phyloP scores from a whole-genome alignment of 35 echinoderm and acorn worm species.

The Hemicentrotus pulcherrimus region DNA sequence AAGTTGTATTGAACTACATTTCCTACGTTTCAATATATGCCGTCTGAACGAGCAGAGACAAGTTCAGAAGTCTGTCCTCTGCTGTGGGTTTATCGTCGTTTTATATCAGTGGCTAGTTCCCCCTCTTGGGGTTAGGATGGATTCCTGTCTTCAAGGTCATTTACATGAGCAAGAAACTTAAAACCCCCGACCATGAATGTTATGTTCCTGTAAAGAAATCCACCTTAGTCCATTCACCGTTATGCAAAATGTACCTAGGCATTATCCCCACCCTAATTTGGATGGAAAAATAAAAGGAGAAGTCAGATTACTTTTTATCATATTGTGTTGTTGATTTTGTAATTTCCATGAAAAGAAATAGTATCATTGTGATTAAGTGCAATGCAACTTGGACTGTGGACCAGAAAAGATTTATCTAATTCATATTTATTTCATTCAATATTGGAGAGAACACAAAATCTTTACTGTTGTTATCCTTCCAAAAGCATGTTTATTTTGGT shows the following conservation, averaged over 20 bases:
- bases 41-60: not conserved
- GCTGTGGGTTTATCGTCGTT: not conserved
- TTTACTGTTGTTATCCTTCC: too few relatives aligned
- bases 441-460: too few relatives aligned
- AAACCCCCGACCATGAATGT: not conserved
- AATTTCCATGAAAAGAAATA: too few relatives aligned
- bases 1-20: not conserved
- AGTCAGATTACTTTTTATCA: too few relatives aligned
- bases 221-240: not conserved
- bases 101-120: not conserved
- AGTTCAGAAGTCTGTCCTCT: slow-evolving; percentile 2
- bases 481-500: too few relatives aligned
- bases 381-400: too few relatives aligned
- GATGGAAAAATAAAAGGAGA: too few relatives aligned
- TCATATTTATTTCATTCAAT: too few relatives aligned
- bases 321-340: too few relatives aligned
- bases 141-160: slow-evolving; percentile 9
- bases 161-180: slow-evolving; percentile 19
- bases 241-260: not conserved
- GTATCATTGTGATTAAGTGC: too few relatives aligned
- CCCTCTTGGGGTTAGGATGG: not conserved
- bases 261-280: too few relatives aligned
- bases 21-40: not conserved
- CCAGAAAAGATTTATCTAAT: too few relatives aligned
- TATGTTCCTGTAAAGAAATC: not conserved